Evolutionary conservation across 2,797 vertebrate genomes (phyloP), one percentile per base, ranked within the genome.

Genomic region (Alfaro cultratus): DNA sequence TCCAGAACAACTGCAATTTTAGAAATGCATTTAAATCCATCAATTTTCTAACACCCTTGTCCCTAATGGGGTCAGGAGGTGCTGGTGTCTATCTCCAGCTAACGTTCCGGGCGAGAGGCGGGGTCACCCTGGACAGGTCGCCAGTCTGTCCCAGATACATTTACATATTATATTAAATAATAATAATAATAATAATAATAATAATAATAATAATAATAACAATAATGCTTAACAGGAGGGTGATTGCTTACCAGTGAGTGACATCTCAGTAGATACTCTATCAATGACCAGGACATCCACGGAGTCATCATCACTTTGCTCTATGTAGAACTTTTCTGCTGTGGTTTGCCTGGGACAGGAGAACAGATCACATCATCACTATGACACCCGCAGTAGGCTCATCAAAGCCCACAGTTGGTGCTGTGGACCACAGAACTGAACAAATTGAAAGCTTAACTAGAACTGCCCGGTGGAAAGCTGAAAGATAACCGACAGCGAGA

Each of bases 231-330:
- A 57, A 18, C 41, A 46, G 12, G 15, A n/a, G 1, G n/a, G 73
- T 21, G 6, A 10, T 10, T 26, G 41, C 82, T 85, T 94, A 99
- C 98, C 97, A 95, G 97, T 96, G 23, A 99, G 96, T 43, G 95
- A 97, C 81, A 98, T 97, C 90, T 99, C 98, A 0, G 97, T 97
- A 26, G 98, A 99, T 78, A 99, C 97, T 77, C 98, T 94, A 86
- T 99, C 98, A 60, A 99, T 97, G 41, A 94, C 93, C 79, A 99
- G 96, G 8, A 98, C 97, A 1, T 98, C 98, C 73, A 94, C 95
- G 0, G 95, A 94, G 73, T 96, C 97, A 78, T 97, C 97, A 36
- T 98, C 97, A 78, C 97, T 97, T 34, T 97, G 96, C 93, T 99
- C 98, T 10, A 99, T 92, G 76, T 97, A 99, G 81, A 99, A 99